These are phyloP conservation scores for Oreochromis grahami DNA, from an alignment of 2,797 vertebrate genomes.

Conservation along the genomic window DNA sequence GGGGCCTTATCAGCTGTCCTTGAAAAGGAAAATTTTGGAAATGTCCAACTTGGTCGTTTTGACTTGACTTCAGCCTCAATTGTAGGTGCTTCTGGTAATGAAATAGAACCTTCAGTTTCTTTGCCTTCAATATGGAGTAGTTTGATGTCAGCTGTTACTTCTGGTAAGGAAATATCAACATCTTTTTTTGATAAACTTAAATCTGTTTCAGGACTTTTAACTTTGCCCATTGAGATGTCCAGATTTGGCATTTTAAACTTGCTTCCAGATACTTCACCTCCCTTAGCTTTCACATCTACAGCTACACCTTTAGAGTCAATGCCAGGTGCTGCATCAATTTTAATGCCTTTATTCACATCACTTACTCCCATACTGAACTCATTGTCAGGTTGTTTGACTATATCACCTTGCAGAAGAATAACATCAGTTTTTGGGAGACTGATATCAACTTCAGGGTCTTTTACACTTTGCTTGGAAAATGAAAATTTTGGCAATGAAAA, in stretches of 20 bases:
- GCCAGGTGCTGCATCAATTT: not conserved
- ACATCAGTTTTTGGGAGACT: conserved; percentile 16
- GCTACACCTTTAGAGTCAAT: not conserved
- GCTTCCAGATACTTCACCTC: not conserved
- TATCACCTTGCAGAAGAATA: not conserved
- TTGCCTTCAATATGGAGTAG: not conserved
- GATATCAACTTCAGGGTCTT: conserved; percentile 11
- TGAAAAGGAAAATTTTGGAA: not conserved
- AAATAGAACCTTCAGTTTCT: not conserved
- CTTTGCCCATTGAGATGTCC: not conserved
- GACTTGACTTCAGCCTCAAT: conserved; percentile 3
- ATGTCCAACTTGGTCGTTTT: conserved; percentile 38
- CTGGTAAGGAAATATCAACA: not conserved
- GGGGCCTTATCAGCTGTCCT: not conserved
- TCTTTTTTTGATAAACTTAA: conserved; percentile 4
- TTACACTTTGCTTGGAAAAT: conserved; percentile 39
- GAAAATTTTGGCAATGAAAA: conserved; percentile 61
- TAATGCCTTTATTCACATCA: conserved; percentile 25
- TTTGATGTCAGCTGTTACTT: not conserved
- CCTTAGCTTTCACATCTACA: not conserved
- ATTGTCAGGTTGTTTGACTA: not conserved
- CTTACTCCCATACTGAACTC: conserved; percentile 1
- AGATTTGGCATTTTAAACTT: not conserved
- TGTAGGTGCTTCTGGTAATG: conserved; percentile 8
- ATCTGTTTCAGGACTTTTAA: conserved; percentile 1